Conservation (phyloP, 1,140 invertebrate genomes). For the Lepidotrigona ventralis region DNA sequence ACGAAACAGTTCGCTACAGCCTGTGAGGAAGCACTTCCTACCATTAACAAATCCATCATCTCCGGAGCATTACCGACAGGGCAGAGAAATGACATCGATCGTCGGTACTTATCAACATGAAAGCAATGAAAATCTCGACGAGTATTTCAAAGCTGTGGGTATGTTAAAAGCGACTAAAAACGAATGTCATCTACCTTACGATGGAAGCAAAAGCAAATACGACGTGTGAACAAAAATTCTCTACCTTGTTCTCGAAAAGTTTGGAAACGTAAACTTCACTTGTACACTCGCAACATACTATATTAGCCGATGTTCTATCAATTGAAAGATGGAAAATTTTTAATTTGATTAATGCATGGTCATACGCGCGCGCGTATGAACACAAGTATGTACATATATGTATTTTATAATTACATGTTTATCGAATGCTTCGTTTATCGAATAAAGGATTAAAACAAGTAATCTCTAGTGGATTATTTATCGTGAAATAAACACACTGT, state of each 20-base stretch:
- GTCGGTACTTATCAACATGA: conserved; percentile 83
- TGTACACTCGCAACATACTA: background rate
- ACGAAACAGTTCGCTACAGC: background rate
- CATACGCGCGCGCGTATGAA: background rate
- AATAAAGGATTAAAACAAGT: conserved; percentile 12
- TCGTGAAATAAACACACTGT: background rate
- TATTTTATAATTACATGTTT: background rate
- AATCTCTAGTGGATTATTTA: conserved; percentile 7
- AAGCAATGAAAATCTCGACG: conserved; percentile 84
- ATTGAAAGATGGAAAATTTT: background rate
- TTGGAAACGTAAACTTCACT: no score
- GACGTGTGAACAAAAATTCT: conserved; percentile 5
- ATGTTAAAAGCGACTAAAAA: conserved; percentile 60
- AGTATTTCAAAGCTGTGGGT: conserved; percentile 83
- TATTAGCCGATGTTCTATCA: background rate
- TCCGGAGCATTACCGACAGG: background rate
- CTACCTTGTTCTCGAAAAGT: background rate
- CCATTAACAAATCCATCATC: background rate
- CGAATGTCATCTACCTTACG: background rate
- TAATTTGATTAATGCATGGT: background rate
- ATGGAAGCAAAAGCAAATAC: conserved; percentile 37
- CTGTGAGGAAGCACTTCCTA: background rate
- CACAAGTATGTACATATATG: background rate
- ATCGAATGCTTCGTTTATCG: background rate
- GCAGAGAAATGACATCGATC: conserved; percentile 77